Conservation (phyloP, 2,888 invertebrate genomes). For the Steinernema hermaphroditum region DNA sequence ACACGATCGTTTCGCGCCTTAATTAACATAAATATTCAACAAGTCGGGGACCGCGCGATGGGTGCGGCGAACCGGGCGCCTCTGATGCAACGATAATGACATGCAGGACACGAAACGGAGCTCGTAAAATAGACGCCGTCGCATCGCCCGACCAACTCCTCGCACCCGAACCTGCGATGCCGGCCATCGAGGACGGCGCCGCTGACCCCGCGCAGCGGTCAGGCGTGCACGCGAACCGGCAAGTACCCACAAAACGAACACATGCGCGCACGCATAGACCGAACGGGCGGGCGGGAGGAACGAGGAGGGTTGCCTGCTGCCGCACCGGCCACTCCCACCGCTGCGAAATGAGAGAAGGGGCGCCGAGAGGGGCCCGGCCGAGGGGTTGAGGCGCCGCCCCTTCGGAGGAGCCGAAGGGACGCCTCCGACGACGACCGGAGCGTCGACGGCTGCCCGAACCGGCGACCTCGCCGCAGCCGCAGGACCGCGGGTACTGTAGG, state of each 20-base stretch:
- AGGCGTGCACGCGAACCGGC: too few species aligned
- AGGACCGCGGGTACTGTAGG: neutral
- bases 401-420: neutral
- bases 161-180: constrained; percentile 14
- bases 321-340: constrained; percentile 28
- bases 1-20: constrained; percentile 16
- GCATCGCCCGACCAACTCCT: constrained; percentile 22
- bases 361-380: neutral
- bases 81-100: neutral
- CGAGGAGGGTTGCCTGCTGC: constrained; percentile 3
- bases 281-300: neutral
- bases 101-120: neutral
- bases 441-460: neutral
- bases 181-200: neutral
- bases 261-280: constrained; percentile 4
- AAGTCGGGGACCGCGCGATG: neutral
- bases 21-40: constrained; percentile 29
- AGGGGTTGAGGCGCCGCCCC: neutral
- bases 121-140: constrained; percentile 13
- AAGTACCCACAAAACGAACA: neutral
- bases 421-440: neutral
- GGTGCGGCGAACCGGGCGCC: neutral
- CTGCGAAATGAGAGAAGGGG: constrained; percentile 10
- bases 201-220: neutral
- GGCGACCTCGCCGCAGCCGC: neutral